Percentiles rank a stretch among this genome's conserved stretches.
Conservation (phyloP, 2,888 invertebrate species). For the Aricia artaxerxes region DNA sequence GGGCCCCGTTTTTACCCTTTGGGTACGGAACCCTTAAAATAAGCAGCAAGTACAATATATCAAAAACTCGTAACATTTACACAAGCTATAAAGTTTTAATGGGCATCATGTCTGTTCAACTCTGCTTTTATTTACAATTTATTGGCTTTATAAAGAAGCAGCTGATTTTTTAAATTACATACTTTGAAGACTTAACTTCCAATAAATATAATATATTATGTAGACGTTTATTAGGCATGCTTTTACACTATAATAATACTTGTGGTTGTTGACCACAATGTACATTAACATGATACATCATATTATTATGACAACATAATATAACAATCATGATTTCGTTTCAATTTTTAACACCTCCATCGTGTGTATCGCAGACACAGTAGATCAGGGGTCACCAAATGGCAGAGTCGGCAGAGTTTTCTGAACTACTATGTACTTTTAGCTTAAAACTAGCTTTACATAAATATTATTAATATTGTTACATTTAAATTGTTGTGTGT, state of each 20-base stretch:
- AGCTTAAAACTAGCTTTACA: no score
- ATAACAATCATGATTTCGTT: neutral
- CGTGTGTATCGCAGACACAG: no score
- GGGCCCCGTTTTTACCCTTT: no score
- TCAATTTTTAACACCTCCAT: neutral
- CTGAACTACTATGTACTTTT: no score
- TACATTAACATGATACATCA: neutral
- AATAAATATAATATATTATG: no score
- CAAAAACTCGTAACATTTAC: neutral
- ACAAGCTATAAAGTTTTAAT: neutral
- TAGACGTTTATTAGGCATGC: neutral
- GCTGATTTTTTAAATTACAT: neutral
- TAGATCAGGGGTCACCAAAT: no score
- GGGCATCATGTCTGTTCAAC: neutral
- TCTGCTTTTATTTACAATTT: neutral
- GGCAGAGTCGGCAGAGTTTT: no score
- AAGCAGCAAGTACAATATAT: neutral
- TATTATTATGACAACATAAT: neutral
- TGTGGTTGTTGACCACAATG: conserved; percentile 3
- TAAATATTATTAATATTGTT: no score
- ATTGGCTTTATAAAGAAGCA: neutral
- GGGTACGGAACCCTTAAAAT: neutral
- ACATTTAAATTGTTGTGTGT: neutral
- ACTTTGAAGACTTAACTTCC: no score
- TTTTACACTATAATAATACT: neutral